Evolutionary conservation across 2,113 vertebrate genomes (phyloP).

Genomic region (Dasyornis broadbenti): DNA sequence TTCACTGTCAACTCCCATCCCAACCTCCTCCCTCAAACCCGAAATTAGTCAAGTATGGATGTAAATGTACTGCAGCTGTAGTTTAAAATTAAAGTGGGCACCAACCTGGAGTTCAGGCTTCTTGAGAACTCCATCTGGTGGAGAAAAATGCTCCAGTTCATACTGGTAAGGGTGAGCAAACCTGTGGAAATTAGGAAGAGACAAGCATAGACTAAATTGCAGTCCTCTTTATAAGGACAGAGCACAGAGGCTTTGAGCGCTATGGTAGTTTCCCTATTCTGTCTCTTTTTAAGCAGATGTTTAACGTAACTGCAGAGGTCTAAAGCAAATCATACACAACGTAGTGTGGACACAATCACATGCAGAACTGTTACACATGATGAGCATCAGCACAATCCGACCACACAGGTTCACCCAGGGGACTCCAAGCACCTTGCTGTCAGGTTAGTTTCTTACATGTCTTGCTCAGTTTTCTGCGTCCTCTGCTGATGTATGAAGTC

Average conservation of each 20-base stretch:
- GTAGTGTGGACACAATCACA: not conserved
- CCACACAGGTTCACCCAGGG: not conserved
- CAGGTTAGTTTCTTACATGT: constrained; percentile 80
- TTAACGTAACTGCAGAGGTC: not conserved
- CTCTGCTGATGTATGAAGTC: constrained; percentile 96
- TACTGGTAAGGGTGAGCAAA: constrained; percentile 94
- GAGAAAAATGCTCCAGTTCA: constrained; percentile 85
- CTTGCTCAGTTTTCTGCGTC: constrained; percentile 84
- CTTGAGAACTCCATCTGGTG: constrained; percentile 74
- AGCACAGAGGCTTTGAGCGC: not conserved
- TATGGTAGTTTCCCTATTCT: not conserved
- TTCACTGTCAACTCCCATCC: not conserved
- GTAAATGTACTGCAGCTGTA: not conserved
- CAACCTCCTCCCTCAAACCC: not conserved
- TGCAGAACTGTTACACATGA: not conserved
- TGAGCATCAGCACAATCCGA: not conserved
- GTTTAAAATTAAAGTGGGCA: not conserved
- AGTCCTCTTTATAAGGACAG: not conserved
- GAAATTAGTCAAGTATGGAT: not conserved
- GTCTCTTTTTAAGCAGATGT: not conserved
- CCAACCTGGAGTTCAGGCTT: constrained; percentile 86
- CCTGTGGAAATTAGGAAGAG: constrained; percentile 67
- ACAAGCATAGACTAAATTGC: not conserved
- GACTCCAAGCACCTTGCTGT: not conserved
- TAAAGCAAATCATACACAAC: not conserved